Evolutionary conservation across 2,797 vertebrate genomes (phyloP).

Genomic region (Rachycentron canadum): DNA sequence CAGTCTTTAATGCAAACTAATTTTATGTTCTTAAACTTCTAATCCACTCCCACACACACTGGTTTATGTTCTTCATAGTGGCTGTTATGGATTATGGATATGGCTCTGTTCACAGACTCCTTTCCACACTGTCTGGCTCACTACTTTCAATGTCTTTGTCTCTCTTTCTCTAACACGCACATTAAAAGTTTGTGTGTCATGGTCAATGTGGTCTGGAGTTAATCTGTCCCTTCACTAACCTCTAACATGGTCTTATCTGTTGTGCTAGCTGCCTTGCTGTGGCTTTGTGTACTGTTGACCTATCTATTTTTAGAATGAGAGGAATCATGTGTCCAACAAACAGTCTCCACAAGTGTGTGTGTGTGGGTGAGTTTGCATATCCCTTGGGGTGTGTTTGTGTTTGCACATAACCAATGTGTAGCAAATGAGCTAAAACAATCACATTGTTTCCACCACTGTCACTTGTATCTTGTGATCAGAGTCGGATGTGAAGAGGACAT

Average conservation of each 20-base stretch:
- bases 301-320: constrained; percentile 83
- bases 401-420: constrained; percentile 56
- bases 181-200: constrained; percentile 23
- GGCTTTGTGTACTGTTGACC: constrained; percentile 68
- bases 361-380: constrained; percentile 28
- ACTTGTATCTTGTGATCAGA: constrained; percentile 65
- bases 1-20: not conserved
- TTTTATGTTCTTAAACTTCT: not conserved
- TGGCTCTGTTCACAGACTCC: constrained; percentile 12
- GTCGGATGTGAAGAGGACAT: constrained; percentile 40
- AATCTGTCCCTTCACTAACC: constrained; percentile 43
- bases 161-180: not conserved
- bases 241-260: constrained; percentile 80
- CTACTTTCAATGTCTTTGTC: not conserved
- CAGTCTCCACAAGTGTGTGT: constrained; percentile 51
- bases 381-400: constrained; percentile 46
- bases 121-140: not conserved
- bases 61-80: not conserved
- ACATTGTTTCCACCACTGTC: constrained; percentile 66
- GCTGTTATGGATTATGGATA: too few species aligned
- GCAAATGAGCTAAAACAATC: constrained; percentile 68
- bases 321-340: constrained; percentile 83
- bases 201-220: constrained; percentile 31
- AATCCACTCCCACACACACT: not conserved
- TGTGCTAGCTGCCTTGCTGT: constrained; percentile 74